These are phyloP conservation scores for Strigamia crassipes DNA, from an alignment of 2,888 invertebrate species.

Conservation along the genomic window DNA sequence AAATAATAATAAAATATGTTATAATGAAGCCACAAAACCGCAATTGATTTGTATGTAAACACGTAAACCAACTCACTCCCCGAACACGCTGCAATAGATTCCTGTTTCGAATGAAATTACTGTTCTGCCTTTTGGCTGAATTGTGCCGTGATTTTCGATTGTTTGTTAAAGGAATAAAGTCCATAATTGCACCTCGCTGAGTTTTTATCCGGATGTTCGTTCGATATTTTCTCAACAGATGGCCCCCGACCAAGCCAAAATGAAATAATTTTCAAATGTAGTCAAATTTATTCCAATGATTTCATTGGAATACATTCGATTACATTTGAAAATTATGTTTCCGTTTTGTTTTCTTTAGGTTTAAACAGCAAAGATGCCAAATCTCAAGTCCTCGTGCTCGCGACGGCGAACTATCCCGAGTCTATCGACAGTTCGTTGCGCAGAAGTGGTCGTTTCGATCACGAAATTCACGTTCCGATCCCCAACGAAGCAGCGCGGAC, in stretches of 20 bases:
- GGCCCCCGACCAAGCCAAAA: too few species aligned
- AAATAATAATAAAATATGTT: neutral
- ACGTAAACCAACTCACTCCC: neutral
- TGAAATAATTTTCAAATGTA: too few species aligned
- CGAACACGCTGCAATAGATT: neutral
- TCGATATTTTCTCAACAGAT: too few species aligned
- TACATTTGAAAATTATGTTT: too few species aligned
- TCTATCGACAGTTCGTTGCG: conserved; percentile 88
- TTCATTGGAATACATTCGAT: too few species aligned
- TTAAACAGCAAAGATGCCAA: conserved; percentile 64
- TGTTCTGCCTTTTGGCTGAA: neutral
- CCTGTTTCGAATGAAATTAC: neutral
- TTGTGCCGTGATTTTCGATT: neutral
- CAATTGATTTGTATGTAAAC: neutral
- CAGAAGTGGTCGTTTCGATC: conserved; percentile 89
- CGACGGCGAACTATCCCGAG: conserved; percentile 94
- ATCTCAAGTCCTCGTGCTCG: conserved; percentile 78
- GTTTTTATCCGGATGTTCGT: too few species aligned
- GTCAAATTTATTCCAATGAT: too few species aligned
- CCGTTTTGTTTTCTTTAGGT: conserved; percentile 51
- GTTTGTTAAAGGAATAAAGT: neutral
- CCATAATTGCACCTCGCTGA: too few species aligned
- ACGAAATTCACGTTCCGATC: conserved; percentile 91
- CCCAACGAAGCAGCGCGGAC: conserved; percentile 81
- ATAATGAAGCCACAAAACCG: neutral